Evolutionary conservation across 2,797 vertebrate genomes (phyloP).

Genomic region (Hydrocynus forskahlii): DNA sequence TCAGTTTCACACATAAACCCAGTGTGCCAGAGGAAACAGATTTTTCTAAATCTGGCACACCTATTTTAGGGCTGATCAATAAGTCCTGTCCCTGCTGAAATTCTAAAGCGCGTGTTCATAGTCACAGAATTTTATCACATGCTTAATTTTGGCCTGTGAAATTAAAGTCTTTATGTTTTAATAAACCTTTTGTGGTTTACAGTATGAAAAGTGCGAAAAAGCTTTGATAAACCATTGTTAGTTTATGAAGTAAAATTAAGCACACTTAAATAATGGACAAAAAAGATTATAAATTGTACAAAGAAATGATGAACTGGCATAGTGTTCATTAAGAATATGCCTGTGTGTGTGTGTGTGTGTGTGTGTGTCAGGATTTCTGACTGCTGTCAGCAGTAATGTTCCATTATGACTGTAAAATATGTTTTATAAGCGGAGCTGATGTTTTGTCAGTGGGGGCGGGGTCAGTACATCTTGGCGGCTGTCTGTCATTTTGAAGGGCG

Average conservation of each 20-base stretch:
- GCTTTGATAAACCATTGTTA: neutral
- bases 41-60: conserved; percentile 49
- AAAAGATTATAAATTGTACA: neutral
- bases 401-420: conserved; percentile 56
- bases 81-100: conserved; percentile 43
- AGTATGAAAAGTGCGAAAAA: neutral
- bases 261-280: neutral
- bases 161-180: neutral
- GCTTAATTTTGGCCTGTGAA: conserved; percentile 6
- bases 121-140: neutral
- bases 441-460: conserved; percentile 21
- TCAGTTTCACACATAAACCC: conserved; percentile 37
- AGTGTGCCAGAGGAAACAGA: conserved; percentile 12
- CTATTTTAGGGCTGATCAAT: conserved; percentile 55
- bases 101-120: conserved; percentile 20
- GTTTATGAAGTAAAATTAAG: conserved; percentile 1
- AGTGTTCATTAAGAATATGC: conserved; percentile 9
- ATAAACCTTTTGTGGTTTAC: neutral
- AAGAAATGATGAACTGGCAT: neutral
- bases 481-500: conserved; percentile 53
- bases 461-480: conserved; percentile 25
- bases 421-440: conserved; percentile 51
- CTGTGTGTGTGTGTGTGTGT: neutral
- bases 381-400: conserved; percentile 49
- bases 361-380: conserved; percentile 2